Evolutionary conservation across 2,888 invertebrate species (phyloP).

Genomic region (Leptura quadrifasciata): DNA sequence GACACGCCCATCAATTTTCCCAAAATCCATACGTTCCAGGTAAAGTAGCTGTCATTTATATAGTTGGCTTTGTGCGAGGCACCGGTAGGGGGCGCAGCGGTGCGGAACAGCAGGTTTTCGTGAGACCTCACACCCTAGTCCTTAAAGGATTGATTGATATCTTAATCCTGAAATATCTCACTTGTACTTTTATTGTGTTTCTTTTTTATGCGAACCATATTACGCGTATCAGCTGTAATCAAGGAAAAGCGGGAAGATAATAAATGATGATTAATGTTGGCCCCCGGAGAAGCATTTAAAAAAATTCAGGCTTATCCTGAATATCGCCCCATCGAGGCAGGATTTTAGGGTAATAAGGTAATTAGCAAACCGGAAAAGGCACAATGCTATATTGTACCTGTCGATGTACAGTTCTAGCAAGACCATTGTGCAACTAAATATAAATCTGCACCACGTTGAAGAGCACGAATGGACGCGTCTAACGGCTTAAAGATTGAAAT

Average conservation of each 20-base stretch:
- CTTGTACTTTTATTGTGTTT: conserved; percentile 40
- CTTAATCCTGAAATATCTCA: conserved; percentile 48
- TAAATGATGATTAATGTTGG: conserved; percentile 33
- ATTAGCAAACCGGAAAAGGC: background rate
- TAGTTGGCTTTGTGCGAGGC: conserved; percentile 53
- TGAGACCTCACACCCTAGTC: conserved; percentile 47
- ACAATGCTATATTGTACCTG: background rate
- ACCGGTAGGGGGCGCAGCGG: conserved; percentile 44
- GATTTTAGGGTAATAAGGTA: background rate
- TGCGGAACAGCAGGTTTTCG: conserved; percentile 50
- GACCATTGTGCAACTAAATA: background rate
- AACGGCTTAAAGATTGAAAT: too few relatives aligned
- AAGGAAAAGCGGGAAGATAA: conserved; percentile 22
- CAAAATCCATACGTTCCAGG: conserved; percentile 47
- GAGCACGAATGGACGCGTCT: too few relatives aligned
- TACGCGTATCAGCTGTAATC: conserved; percentile 19
- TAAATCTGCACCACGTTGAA: background rate
- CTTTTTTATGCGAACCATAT: conserved; percentile 19
- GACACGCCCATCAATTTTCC: conserved; percentile 36
- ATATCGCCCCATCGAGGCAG: background rate
- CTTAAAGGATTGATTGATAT: conserved; percentile 53
- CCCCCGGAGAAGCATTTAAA: conserved; percentile 24
- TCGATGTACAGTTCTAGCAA: background rate
- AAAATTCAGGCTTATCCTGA: conserved; percentile 17
- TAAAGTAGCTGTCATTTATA: conserved; percentile 60